Conservation (phyloP, 2,797 vertebrate genomes). For the Karalla daura region DNA sequence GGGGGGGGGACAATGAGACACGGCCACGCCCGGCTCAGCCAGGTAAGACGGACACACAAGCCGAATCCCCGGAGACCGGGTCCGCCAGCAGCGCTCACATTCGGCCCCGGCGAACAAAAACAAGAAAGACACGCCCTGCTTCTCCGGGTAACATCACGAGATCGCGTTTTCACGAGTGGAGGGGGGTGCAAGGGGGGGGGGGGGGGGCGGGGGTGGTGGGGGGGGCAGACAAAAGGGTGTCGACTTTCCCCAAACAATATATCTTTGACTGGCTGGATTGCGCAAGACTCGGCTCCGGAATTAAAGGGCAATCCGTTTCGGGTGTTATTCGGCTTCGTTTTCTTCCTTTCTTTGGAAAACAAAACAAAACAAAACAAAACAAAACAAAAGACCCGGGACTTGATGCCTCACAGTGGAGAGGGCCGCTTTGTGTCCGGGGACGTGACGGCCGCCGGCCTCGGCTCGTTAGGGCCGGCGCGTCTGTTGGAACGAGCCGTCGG, state of each 20-base stretch:
- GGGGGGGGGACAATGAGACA: conserved; percentile 75
- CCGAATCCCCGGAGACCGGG: conserved; percentile 67
- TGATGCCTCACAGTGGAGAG: too few relatives aligned
- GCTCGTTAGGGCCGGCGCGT: too few relatives aligned
- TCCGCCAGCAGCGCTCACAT: conserved; percentile 64
- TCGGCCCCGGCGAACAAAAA: conserved; percentile 67
- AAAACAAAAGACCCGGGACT: too few relatives aligned
- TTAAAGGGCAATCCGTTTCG: conserved; percentile 22
- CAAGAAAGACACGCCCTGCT: conserved; percentile 76
- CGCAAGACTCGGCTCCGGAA: conserved; percentile 16
- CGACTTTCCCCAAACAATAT: conserved; percentile 66
- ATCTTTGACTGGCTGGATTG: conserved; percentile 45
- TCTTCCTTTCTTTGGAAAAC: too few relatives aligned
- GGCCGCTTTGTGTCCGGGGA: too few relatives aligned
- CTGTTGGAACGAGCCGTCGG: too few relatives aligned
- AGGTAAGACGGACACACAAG: conserved; percentile 71
- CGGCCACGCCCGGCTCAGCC: conserved; percentile 78
- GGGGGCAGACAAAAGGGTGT: conserved; percentile 68
- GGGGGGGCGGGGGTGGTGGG: too few relatives aligned
- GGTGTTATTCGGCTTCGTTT: conserved; percentile 3
- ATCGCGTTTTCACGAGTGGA: conserved; percentile 74
- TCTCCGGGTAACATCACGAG: conserved; percentile 78
- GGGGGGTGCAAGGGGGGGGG: conserved; percentile 59
- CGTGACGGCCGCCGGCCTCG: too few relatives aligned
- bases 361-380: too few relatives aligned